Conservation (phyloP, 2,888 invertebrate species). For the Leucozona laternaria region DNA sequence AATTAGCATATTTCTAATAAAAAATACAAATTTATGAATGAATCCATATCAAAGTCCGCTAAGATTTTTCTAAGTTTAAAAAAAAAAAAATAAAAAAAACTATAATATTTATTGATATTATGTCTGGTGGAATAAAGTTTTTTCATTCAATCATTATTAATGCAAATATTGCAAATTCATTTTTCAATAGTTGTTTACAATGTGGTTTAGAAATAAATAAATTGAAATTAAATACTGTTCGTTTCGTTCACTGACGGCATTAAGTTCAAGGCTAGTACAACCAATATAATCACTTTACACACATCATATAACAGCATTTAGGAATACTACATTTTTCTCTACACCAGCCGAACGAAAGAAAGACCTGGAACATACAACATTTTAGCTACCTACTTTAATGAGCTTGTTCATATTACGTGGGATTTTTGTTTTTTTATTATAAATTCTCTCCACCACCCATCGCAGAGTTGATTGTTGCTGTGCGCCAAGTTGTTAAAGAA, state of each 20-base stretch:
- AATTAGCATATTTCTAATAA: not conserved
- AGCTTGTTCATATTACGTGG: not conserved
- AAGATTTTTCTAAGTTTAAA: not conserved
- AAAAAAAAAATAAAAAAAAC: not conserved
- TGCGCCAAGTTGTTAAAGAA: slow-evolving; percentile 55
- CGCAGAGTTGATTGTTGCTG: slow-evolving; percentile 38
- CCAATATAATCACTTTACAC: slow-evolving; percentile 48
- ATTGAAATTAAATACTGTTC: slow-evolving; percentile 3
- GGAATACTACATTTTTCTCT: slow-evolving; percentile 48
- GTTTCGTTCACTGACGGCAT: slow-evolving; percentile 55
- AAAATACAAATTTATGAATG: slow-evolving; percentile 6
- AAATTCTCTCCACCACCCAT: slow-evolving; percentile 2
- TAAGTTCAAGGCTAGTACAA: slow-evolving; percentile 70
- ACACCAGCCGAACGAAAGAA: slow-evolving; percentile 17
- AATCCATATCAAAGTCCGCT: slow-evolving; percentile 8
- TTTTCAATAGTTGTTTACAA: slow-evolving; percentile 37
- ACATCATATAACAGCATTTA: slow-evolving; percentile 37
- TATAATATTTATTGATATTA: not conserved
- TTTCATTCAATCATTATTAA: slow-evolving; percentile 17
- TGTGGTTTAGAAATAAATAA: not conserved
- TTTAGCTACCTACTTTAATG: slow-evolving; percentile 50
- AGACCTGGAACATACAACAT: slow-evolving; percentile 5
- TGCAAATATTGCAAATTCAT: slow-evolving; percentile 27
- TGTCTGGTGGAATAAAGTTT: not conserved
- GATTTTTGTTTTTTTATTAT: not conserved